Evolutionary conservation across 2,797 vertebrate species (phyloP).

Genomic region (Neosilurus hyrtlii): DNA sequence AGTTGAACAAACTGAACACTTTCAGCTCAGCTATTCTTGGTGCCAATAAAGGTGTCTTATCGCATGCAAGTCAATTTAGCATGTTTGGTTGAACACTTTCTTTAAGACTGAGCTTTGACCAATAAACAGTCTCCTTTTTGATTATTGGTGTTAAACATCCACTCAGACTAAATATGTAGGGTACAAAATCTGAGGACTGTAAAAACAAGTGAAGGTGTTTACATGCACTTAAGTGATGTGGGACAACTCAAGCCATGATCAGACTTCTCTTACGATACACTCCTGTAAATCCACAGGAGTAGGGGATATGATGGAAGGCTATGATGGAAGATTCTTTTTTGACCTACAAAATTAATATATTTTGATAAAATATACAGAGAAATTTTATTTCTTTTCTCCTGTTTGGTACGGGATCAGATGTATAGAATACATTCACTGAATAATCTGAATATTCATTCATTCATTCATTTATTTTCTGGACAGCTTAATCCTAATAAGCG

Average conservation of each 20-base stretch:
- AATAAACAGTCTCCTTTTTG: neutral
- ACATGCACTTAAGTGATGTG: neutral
- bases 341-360: too few species aligned
- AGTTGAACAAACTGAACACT: neutral
- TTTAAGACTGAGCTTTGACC: neutral
- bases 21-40: too few species aligned
- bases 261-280: constrained; percentile 1
- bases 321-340: neutral
- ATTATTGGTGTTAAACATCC: neutral
- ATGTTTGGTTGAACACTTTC: neutral
- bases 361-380: neutral
- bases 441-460: neutral
- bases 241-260: neutral
- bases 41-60: neutral
- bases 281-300: neutral
- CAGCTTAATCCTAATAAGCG: too few species aligned
- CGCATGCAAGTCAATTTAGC: neutral
- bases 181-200: neutral
- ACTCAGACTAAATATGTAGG: neutral
- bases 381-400: neutral
- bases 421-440: neutral
- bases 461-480: too few species aligned
- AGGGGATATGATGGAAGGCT: neutral
- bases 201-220: neutral
- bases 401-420: neutral